Conservation (phyloP, 2,888 invertebrate species). For the Machimus rusticus region DNA sequence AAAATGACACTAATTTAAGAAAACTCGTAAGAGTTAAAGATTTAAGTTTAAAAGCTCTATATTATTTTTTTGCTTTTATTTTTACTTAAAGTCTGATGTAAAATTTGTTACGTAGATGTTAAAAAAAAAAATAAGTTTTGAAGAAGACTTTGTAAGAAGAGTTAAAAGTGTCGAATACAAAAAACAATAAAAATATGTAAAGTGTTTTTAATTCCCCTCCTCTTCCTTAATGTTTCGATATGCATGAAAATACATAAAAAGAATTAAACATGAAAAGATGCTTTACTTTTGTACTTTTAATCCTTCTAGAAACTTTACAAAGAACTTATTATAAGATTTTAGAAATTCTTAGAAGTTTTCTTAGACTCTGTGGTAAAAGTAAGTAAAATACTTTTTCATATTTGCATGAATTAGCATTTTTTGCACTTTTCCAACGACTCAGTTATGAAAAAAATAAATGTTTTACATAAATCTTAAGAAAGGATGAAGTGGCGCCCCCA, state of each 20-base stretch:
- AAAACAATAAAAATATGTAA: too few species aligned
- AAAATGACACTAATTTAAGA: too few species aligned
- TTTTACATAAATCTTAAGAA: slow-evolving; percentile 29
- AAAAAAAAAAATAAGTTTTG: too few species aligned
- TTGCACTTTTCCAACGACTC: neutral
- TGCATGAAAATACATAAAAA: neutral
- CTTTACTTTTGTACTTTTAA: neutral
- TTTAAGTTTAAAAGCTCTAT: too few species aligned
- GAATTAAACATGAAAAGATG: neutral
- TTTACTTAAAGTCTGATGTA: too few species aligned
- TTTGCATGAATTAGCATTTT: neutral
- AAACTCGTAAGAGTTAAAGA: too few species aligned
- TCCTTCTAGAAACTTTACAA: neutral
- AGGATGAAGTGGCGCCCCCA: neutral
- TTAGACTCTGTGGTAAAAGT: neutral
- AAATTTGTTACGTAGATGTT: too few species aligned
- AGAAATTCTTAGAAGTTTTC: neutral
- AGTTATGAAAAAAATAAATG: neutral
- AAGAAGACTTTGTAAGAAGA: too few species aligned
- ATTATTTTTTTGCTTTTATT: too few species aligned
- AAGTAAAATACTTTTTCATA: neutral
- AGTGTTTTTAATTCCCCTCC: too few species aligned
- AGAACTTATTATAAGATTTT: neutral
- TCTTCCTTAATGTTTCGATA: too few species aligned
- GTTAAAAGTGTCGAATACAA: too few species aligned